Evolutionary conservation across 2,888 invertebrate genomes (phyloP).

Genomic region (Aethes cnicana): DNA sequence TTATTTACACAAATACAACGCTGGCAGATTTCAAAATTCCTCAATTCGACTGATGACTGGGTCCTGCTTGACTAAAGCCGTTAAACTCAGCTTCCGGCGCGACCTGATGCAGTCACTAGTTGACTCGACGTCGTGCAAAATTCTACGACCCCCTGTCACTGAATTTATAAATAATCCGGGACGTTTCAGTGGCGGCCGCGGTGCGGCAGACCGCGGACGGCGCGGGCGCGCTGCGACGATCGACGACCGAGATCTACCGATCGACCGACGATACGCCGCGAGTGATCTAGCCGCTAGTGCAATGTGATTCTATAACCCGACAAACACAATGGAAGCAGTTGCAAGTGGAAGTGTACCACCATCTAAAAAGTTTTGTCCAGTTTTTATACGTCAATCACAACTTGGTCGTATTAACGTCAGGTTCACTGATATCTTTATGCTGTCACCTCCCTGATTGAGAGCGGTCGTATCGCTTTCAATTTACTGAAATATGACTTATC

Average conservation of each 20-base stretch:
- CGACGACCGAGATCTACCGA: slow-evolving; percentile 66
- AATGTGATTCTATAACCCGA: slow-evolving; percentile 16
- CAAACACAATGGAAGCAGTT: slow-evolving; percentile 3
- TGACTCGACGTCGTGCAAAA: slow-evolving; percentile 70
- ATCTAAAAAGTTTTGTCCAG: not conserved
- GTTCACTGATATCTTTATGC: slow-evolving; percentile 46
- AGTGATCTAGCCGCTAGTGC: slow-evolving; percentile 43
- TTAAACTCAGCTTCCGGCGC: slow-evolving; percentile 61
- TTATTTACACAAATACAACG: not conserved
- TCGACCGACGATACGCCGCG: slow-evolving; percentile 34
- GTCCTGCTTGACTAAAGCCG: slow-evolving; percentile 18
- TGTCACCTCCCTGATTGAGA: slow-evolving; percentile 50
- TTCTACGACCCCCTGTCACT: slow-evolving; percentile 81
- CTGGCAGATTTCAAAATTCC: slow-evolving; percentile 1
- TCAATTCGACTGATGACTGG: slow-evolving; percentile 1
- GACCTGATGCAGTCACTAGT: slow-evolving; percentile 64
- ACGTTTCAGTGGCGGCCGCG: slow-evolving; percentile 78
- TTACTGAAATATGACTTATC: slow-evolving; percentile 55
- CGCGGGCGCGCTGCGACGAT: slow-evolving; percentile 79
- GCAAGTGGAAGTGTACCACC: slow-evolving; percentile 9
- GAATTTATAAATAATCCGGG: slow-evolving; percentile 81
- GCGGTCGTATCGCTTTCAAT: slow-evolving; percentile 58
- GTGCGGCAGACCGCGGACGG: slow-evolving; percentile 78
- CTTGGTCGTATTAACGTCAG: slow-evolving; percentile 35
- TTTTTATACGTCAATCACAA: slow-evolving; percentile 5